phyloP scores from a whole-genome alignment of 2,888 invertebrate species.

The Habrosyne pyritoides region DNA sequence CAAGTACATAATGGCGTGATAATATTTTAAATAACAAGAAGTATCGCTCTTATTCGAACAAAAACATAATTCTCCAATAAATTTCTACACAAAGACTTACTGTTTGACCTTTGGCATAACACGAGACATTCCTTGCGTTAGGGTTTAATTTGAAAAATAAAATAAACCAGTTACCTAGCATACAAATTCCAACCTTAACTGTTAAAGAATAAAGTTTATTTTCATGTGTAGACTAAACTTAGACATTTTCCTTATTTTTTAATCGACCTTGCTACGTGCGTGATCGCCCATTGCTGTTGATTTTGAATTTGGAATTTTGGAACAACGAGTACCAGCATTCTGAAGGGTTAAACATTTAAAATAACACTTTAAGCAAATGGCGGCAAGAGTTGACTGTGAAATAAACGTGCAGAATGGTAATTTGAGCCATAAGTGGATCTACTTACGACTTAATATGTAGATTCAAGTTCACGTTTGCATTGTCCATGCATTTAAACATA shows the following conservation, averaged over 20 bases:
- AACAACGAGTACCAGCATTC: slow-evolving; percentile 29
- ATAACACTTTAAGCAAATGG: slow-evolving; percentile 1
- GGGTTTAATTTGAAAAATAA: slow-evolving; percentile 46
- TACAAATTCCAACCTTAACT: slow-evolving; percentile 4
- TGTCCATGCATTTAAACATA: too few species aligned
- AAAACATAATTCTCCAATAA: slow-evolving; percentile 20
- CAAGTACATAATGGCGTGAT: neutral
- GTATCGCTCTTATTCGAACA: slow-evolving; percentile 3
- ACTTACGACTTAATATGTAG: too few species aligned
- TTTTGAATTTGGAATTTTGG: slow-evolving; percentile 55
- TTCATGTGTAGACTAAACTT: slow-evolving; percentile 8
- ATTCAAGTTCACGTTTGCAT: too few species aligned
- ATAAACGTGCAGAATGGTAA: too few species aligned
- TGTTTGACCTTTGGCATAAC: slow-evolving; percentile 68
- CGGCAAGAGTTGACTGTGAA: too few species aligned
- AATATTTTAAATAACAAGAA: neutral
- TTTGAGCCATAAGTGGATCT: too few species aligned
- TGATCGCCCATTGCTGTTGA: slow-evolving; percentile 58
- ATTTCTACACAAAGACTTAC: slow-evolving; percentile 35
- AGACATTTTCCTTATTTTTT: slow-evolving; percentile 35
- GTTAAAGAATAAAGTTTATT: slow-evolving; percentile 6
- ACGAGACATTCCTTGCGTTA: slow-evolving; percentile 50
- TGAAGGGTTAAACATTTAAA: slow-evolving; percentile 19
- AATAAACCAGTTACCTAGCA: slow-evolving; percentile 7
- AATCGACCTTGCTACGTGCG: slow-evolving; percentile 53